Base-by-base conservation (phyloP, 2,888 invertebrate species). In the Oxytorus armatus region DNA sequence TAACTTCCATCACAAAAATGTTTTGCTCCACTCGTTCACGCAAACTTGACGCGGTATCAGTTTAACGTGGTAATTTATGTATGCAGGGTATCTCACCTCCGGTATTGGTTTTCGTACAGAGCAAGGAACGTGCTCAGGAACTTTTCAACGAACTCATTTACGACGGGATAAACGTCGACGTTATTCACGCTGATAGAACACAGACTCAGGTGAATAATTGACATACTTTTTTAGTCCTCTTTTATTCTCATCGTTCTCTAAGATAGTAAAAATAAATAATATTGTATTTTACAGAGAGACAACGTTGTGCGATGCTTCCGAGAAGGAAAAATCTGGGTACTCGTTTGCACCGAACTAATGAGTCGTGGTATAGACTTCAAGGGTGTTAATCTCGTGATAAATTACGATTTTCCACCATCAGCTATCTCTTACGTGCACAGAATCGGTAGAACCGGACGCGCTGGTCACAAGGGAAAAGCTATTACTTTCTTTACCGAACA, bases 281-380 rank as follows among this genome's bases (percentile, higher is more conserved):
- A 33, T 66, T 5, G 3, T n/a, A 1, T 47, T 4, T 77, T 93
- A 44, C 93, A 98, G 95, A 95, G 99, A 68, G 98, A 99, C 90
- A 97, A 97, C 90, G 97, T 97, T 14, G 97, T 99, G 10, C 95
- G 95, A 83, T 95, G 96, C 82, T 99, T 99, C 92, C 95, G 98
- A 53, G 95, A 96, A 89, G 98, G 99, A 0, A 96, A 96, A 91
- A 96, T 98, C 85, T 99, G 98, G 98, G 96, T 99, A 69, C 93
- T 99, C 70, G 97, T 99, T 85, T 99, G 98, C 92, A 99, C 99
- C 0, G 99, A 99, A 92, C 93, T 99, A 83, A 96, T 99, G 97
- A 97, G 98, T 0, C 95, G 99, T 84, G 99, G 99, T 83, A 96
- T 99, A 82, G 99, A 99, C 93, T 98, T 99, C 92, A 97, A 97